Evolutionary conservation across 2,797 vertebrate species (phyloP), one percentile per base, ranked within the genome.

Genomic region (Trachops cirrhosus): DNA sequence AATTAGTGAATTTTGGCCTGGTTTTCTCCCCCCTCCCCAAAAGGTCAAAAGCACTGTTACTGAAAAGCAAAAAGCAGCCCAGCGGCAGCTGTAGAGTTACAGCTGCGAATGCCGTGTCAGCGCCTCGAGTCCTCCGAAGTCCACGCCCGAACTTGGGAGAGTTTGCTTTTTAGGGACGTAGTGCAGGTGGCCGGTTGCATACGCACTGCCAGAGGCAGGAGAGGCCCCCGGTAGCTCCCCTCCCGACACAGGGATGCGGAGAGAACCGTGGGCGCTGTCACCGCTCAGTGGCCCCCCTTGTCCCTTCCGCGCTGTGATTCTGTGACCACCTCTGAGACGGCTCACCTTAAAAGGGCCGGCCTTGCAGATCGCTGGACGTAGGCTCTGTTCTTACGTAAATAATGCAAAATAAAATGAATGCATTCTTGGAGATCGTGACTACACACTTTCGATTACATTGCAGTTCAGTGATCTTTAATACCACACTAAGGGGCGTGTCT

Each of bases 281-380:
- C 87, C 21, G 39, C 26, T 8, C 1, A 0, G 41, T 0, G 19
- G 9, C 3, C 8, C 67, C 22, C n/a, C 41, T 7, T 7, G n/a
- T 29, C 41, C 37, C 44, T 32, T 50, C 22, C 3, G 0, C 1
- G 19, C 50, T 4, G 0, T 3, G 46, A 34, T 7, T 34, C 26
- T 0, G 0, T 9, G n/a, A 32, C 26, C 0, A 0, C 54, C 46
- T 26, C 0, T 0, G 5, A 32, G 64, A 39, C 0, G 1, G 18
- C 74, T 86, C 24, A 6, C 39, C 7, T 2, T 1, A 2, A 2
- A 5, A 52, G 29, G 2, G 8, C 82, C 8, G 48, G 64, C 86
- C 74, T 21, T 4, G 4, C 16, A 0, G 4, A 4, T 37, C 11
- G 26, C 44, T 18, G 2, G 6, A 9, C 1, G 6, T 8, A 1